phyloP scores from a whole-genome alignment of 2,888 invertebrate genomes.

The Theretra japonica region DNA sequence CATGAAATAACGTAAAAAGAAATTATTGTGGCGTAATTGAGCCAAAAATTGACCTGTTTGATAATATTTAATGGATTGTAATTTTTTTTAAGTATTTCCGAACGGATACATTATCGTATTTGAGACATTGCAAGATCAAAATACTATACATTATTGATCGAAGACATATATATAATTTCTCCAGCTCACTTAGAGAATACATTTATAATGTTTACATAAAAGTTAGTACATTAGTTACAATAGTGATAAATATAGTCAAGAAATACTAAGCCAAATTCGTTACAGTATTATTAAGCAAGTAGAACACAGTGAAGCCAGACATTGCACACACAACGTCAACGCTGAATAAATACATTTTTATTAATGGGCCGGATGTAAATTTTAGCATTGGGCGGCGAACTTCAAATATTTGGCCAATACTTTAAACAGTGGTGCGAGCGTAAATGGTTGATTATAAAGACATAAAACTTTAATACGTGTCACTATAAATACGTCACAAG shows the following conservation, averaged over 20 bases:
- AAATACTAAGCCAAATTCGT: neutral
- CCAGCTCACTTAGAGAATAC: too few relatives aligned
- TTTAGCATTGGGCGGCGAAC: neutral
- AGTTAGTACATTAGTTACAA: too few relatives aligned
- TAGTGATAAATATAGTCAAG: too few relatives aligned
- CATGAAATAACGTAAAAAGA: neutral
- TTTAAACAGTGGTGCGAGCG: neutral
- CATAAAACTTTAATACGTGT: neutral
- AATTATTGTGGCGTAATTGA: too few relatives aligned
- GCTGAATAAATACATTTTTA: neutral
- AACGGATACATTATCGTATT: too few relatives aligned
- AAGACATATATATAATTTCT: too few relatives aligned
- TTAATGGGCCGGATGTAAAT: neutral
- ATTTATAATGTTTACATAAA: too few relatives aligned
- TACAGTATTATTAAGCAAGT: neutral
- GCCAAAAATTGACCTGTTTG: too few relatives aligned
- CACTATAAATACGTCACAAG: neutral
- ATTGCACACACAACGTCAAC: neutral
- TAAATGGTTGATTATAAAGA: conserved; percentile 3
- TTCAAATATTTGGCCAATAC: neutral
- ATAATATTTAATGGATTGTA: too few relatives aligned
- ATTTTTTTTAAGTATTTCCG: too few relatives aligned
- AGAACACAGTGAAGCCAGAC: neutral
- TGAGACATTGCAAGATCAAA: too few relatives aligned
- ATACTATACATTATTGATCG: too few relatives aligned